Base-by-base conservation (phyloP, 2,888 invertebrate genomes). In the Andrena chrysosceles region DNA sequence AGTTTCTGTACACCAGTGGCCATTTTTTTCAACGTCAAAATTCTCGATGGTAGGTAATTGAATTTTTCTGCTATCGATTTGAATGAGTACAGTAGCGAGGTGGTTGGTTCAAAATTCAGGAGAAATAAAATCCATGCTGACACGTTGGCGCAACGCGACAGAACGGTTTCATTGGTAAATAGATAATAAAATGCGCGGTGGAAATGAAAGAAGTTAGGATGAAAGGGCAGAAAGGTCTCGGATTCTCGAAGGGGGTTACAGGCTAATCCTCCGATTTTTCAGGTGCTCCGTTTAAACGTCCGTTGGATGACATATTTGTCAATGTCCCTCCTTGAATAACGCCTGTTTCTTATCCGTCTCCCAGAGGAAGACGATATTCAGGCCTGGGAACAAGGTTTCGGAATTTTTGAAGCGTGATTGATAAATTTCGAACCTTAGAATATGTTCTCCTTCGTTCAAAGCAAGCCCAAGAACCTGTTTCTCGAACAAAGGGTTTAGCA, bases 261-360 rank as follows among this genome's bases (percentile, higher is more conserved):
- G 83, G 83, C 81, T 91, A 91, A 92, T 91, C 89, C 89, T 33
- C 72, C 84, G 89, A 92, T 93, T 92, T 90, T 90, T 93, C 91
- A 92, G 88, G 89, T 90, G 87, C 83, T 73, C 72, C 81, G 63
- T 66, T 68, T 85, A 85, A 81, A 76, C 75, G 70, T 33, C 31
- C 59, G 56, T 77, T 63, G 31, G 33, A 33, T 71, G 67, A 81
- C 80, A 56, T 84, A 89, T 89, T 80, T 81, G 84, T 89, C 88
- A 89, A 87, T 72, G 88, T 88, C 88, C 48, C 48, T 54, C n/a
- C 26, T 54, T 85, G 82, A 85, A 88, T 87, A 68, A 84, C 77
- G 62, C 48, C 66, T 80, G 71, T 77, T 74, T 78, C 76, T 83
- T 72, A 69, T 64, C 13, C 31, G 66, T 54, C 42, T 52, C 23